Conservation (phyloP, 2,888 invertebrate genomes). For the Rambutsinella grinnellia region DNA sequence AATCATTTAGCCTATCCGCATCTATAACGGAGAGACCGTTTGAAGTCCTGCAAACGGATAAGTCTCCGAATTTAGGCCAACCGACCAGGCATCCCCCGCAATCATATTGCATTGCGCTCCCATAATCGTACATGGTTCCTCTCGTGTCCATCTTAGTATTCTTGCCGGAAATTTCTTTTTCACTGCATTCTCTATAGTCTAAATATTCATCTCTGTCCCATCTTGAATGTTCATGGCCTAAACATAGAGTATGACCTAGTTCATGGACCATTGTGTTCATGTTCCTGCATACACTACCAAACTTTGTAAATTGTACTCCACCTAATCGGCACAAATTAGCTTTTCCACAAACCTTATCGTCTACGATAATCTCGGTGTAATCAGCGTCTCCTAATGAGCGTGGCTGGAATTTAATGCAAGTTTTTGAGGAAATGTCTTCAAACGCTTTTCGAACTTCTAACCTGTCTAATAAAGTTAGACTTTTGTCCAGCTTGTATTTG, state of each 20-base stretch:
- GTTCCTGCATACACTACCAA: slow-evolving; percentile 7
- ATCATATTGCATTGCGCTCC: slow-evolving; percentile 17
- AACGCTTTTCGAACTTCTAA: neutral
- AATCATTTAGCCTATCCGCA: slow-evolving; percentile 6
- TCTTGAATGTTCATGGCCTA: slow-evolving; percentile 16
- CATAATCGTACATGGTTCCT: slow-evolving; percentile 5
- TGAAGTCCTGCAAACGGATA: neutral
- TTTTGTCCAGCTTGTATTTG: neutral
- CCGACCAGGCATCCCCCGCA: slow-evolving; percentile 2
- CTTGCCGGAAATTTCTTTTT: neutral
- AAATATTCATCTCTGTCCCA: slow-evolving; percentile 7
- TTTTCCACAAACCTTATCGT: slow-evolving; percentile 1
- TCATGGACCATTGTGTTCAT: too few relatives aligned
- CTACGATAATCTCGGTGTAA: neutral
- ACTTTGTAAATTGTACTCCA: slow-evolving; percentile 5
- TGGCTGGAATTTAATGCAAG: neutral
- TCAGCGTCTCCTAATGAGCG: too few relatives aligned
- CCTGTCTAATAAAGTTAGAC: neutral
- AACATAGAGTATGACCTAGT: slow-evolving; percentile 26
- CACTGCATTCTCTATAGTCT: neutral
- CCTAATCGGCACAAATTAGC: neutral
- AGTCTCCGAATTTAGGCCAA: neutral
- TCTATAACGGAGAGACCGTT: slow-evolving; percentile 1
- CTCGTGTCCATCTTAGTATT: neutral
- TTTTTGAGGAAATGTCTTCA: neutral